Percentiles rank a stretch among this genome's conserved stretches.
phyloP scores from a whole-genome alignment of 2,797 vertebrate species.

The Vespertilio murinus region DNA sequence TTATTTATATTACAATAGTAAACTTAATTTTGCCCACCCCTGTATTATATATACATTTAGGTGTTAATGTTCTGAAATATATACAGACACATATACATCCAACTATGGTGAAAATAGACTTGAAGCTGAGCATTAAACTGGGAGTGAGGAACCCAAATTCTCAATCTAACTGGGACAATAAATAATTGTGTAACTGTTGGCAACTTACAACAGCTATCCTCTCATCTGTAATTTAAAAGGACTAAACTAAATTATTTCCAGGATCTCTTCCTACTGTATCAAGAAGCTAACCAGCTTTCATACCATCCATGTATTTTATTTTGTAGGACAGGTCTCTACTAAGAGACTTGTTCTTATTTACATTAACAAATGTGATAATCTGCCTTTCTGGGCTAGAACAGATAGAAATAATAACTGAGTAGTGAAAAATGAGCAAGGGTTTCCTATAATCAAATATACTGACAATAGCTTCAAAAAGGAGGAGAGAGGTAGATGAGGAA shows the following conservation, averaged over 20 bases:
- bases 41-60: background rate
- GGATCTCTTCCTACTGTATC: background rate
- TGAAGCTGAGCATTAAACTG: background rate
- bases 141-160: background rate
- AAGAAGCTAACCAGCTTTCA: background rate
- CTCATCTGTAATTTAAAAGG: background rate
- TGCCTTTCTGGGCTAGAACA: background rate
- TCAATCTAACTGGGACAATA: background rate
- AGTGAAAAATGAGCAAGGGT: slow-evolving; percentile 18
- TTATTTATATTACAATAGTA: background rate
- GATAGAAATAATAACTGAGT: slow-evolving; percentile 37
- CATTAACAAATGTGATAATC: background rate
- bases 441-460: slow-evolving; percentile 18
- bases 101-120: background rate
- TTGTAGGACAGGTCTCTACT: background rate
- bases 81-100: background rate
- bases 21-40: background rate
- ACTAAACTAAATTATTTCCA: background rate
- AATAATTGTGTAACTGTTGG: background rate
- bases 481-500: background rate
- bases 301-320: background rate
- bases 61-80: background rate
- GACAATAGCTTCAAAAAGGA: background rate
- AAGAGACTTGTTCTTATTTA: slow-evolving; percentile 35
- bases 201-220: background rate